Evolutionary conservation across 2,888 invertebrate genomes (phyloP).

Genomic region (Drosophila limbata): DNA sequence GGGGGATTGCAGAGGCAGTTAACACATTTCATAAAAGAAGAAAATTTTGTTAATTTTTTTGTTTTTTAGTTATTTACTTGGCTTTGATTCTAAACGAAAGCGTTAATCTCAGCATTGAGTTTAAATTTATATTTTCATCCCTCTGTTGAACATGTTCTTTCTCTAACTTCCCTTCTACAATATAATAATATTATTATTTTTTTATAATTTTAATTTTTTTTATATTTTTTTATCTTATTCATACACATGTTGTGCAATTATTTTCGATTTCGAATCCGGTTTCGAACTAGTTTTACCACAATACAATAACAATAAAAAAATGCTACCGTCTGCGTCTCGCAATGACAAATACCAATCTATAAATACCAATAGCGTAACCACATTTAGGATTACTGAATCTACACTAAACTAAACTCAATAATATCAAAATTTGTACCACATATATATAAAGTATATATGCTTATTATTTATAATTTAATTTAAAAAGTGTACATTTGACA

Average conservation of each 20-base stretch:
- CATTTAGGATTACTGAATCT: constrained; percentile 13
- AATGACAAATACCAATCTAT: constrained; percentile 24
- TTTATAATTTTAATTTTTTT: constrained; percentile 45
- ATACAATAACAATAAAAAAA: constrained; percentile 4
- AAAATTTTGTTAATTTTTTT: constrained; percentile 64
- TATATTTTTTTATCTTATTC: constrained; percentile 25
- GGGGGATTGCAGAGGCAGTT: constrained; percentile 41
- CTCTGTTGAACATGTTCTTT: constrained; percentile 46
- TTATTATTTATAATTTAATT: constrained; percentile 7
- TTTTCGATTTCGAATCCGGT: constrained; percentile 46
- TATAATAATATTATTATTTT: constrained; percentile 20
- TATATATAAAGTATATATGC: constrained; percentile 15
- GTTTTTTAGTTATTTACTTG: constrained; percentile 66
- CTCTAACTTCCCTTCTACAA: constrained; percentile 29
- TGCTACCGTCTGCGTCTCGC: constrained; percentile 22
- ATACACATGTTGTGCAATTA: constrained; percentile 82
- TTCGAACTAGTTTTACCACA: constrained; percentile 46
- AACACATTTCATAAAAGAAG: constrained; percentile 45
- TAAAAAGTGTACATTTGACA: constrained; percentile 19
- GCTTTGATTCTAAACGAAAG: constrained; percentile 30
- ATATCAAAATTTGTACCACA: constrained; percentile 15
- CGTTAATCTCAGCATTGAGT: constrained; percentile 51
- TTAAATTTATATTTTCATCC: constrained; percentile 6
- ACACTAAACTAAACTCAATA: constrained; percentile 10
- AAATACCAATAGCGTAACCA: constrained; percentile 31